Conservation (phyloP, 2,888 invertebrate genomes). For the Blomia tropicalis region DNA sequence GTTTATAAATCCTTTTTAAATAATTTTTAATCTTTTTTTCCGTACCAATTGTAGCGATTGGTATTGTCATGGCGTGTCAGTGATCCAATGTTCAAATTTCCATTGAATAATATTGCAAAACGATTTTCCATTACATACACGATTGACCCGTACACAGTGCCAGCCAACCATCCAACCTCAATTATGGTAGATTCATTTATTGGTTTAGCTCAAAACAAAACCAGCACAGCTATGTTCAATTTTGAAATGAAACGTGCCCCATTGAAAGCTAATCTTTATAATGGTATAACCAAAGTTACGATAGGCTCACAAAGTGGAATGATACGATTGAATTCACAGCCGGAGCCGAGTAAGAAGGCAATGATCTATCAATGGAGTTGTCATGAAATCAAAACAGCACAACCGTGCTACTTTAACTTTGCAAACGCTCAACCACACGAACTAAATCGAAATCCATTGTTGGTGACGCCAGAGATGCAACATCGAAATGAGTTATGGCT, state of each 20-base stretch:
- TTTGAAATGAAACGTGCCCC: conserved; percentile 16
- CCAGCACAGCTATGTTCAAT: conserved; percentile 22
- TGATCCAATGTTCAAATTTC: conserved; percentile 23
- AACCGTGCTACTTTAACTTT: conserved; percentile 24
- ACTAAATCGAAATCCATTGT: not conserved
- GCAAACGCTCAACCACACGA: not conserved
- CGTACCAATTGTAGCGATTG: conserved; percentile 8
- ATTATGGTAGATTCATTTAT: conserved; percentile 22
- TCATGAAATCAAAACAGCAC: conserved; percentile 25
- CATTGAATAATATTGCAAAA: conserved; percentile 15
- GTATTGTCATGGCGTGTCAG: conserved; percentile 22
- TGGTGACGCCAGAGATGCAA: conserved; percentile 21
- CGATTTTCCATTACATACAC: conserved; percentile 8
- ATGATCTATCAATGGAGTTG: conserved; percentile 30
- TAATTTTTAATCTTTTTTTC: not conserved
- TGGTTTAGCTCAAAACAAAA: conserved; percentile 19
- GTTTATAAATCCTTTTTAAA: not conserved
- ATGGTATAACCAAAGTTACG: conserved; percentile 22
- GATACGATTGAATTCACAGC: conserved; percentile 11
- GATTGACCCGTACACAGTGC: conserved; percentile 23
- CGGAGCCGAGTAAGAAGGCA: conserved; percentile 19
- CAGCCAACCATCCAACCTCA: conserved; percentile 19
- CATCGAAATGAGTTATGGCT: not conserved
- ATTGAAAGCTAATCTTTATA: conserved; percentile 20
- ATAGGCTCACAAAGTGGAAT: conserved; percentile 24